These are phyloP conservation scores for Entelurus aequoreus DNA, from an alignment of 2,113 vertebrate genomes.

Conservation along the genomic window DNA sequence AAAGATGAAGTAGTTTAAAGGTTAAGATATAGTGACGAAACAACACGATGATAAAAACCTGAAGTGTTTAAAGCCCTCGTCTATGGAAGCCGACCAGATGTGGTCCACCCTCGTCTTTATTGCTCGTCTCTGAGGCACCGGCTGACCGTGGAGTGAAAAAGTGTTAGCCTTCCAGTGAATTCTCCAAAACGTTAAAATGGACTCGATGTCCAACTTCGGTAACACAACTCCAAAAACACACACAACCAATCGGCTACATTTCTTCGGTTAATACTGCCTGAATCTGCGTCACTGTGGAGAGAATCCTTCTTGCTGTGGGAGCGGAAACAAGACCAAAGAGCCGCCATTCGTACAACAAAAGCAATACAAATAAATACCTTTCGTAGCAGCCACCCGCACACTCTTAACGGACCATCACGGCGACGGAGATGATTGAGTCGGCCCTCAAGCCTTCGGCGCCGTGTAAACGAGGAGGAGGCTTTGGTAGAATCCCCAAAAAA, in stretches of 20 bases:
- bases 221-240: neutral
- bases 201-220: neutral
- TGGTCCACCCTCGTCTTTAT: constrained; percentile 13
- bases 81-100: neutral
- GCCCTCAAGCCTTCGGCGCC: no score
- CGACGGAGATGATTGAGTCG: neutral
- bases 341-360: constrained; percentile 12
- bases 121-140: constrained; percentile 35
- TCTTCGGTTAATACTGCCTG: constrained; percentile 30
- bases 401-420: neutral
- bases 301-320: neutral
- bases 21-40: constrained; percentile 11
- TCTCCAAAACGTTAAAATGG: neutral
- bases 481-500: neutral
- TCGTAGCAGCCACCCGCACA: constrained; percentile 17
- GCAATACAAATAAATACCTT: constrained; percentile 27
- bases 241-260: no score
- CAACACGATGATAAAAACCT: constrained; percentile 16
- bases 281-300: neutral
- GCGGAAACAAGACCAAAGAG: constrained; percentile 15
- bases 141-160: neutral
- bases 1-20: constrained; percentile 2
- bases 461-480: no score
- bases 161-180: neutral
- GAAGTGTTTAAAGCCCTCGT: constrained; percentile 22